These are phyloP conservation scores for Silvanus unidentatus DNA, from an alignment of 2,888 invertebrate species.

Conservation along the genomic window DNA sequence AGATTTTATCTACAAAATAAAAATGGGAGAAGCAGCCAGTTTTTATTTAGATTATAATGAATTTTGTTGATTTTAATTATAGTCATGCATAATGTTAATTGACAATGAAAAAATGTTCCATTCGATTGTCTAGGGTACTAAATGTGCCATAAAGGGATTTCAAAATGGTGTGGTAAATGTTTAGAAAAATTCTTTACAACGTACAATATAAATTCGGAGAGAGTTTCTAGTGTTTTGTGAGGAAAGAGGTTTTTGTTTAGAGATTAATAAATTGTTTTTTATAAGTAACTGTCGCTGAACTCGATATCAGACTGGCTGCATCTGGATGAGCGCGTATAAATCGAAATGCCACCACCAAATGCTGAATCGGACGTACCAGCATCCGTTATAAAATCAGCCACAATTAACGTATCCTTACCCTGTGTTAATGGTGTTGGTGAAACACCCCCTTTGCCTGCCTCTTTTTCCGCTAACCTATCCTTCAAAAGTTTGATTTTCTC, in stretches of 20 bases:
- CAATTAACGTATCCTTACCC: slow-evolving; percentile 70
- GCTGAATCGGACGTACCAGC: slow-evolving; percentile 75
- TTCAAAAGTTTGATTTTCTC: slow-evolving; percentile 79
- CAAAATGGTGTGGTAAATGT: neutral
- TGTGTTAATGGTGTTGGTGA: slow-evolving; percentile 56
- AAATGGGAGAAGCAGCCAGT: slow-evolving; percentile 10
- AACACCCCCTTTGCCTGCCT: slow-evolving; percentile 46
- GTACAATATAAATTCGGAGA: no score
- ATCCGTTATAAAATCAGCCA: slow-evolving; percentile 69
- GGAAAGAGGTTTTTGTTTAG: no score
- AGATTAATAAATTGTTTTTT: slow-evolving; percentile 19
- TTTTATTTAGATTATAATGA: slow-evolving; percentile 2
- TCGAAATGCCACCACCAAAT: slow-evolving; percentile 60
- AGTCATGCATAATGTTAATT: slow-evolving; percentile 20
- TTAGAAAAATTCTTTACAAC: neutral
- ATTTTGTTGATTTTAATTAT: neutral
- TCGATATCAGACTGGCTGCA: slow-evolving; percentile 83
- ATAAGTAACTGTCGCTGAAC: slow-evolving; percentile 83
- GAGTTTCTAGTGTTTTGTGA: neutral
- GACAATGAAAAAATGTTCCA: slow-evolving; percentile 12
- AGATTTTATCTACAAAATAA: slow-evolving; percentile 45
- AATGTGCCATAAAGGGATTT: neutral
- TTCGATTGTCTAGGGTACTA: slow-evolving; percentile 12
- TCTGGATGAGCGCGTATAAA: slow-evolving; percentile 74
- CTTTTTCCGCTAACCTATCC: slow-evolving; percentile 73